Base-by-base conservation (phyloP, 2,888 invertebrate genomes). In the Pollenia labialis region DNA sequence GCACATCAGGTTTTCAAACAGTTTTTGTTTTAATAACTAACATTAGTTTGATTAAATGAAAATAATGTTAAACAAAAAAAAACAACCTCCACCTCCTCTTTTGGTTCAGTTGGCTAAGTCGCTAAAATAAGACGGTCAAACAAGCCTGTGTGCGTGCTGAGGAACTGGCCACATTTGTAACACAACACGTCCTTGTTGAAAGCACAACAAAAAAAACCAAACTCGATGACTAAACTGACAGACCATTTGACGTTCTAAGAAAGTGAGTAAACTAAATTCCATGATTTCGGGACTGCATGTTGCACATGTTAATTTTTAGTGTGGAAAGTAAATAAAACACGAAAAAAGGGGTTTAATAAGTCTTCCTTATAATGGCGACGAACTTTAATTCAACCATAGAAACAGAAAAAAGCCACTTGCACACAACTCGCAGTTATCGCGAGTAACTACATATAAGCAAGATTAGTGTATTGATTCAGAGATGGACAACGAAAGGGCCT, bases 31-130 rank as follows among this genome's bases (percentile, higher is more conserved):
- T 88, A 88, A 88, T 88, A 88, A 88, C 88, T 86, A 87, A 84
- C 85, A 88, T 88, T 88, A 88, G 85, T 81, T 84, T 87, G 88
- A 88, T 88, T 85, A 88, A 88, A 85, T 77, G 81, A 81, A 84
- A 87, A 84, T 82, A 79, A 87, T 81, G 81, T 72, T 74, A 81
- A 74, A 69, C 76, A 32, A 32, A 32, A 32, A 74, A 32, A 32
- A 32, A 74, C 69, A 81, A 75, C 74, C 72, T 46, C 74, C 60
- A 62, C 6, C 80, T 80, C 42, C 58, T 85, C 69, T 56, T 81
- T 46, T 54, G 12, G 4, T 64, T 46, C 56, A 81, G 64, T 72
- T 81, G 81, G 66, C 72, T 60, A 48, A 79, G 6, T 72, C 32
- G 14, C 23, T 44, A 14, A 40, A 64, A 46, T 48, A 72, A 69